Evolutionary conservation across 2,113 vertebrate genomes (phyloP), one percentile per base, ranked within the genome.

Genomic region (Tor tambroides): DNA sequence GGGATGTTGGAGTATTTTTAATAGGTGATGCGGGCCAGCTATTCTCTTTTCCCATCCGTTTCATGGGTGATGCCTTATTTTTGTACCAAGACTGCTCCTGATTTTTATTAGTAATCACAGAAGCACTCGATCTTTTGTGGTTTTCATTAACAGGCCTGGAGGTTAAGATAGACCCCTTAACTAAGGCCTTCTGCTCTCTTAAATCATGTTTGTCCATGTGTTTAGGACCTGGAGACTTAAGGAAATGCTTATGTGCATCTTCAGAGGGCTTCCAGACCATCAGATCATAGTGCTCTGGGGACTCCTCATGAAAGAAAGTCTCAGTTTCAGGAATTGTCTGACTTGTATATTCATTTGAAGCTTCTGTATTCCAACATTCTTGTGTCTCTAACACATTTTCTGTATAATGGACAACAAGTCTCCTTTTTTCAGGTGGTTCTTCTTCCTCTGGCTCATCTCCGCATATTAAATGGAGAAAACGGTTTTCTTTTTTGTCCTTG

Each of bases 341-440:
- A 69, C 51, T n/a, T 4, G 35, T 19, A 17, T 84, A 1, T 56
- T 15, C 10, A 28, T 26, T n/a, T 32, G 12, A 9, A n/a, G 3
- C 12, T 4, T 43, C 54, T 59, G 35, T 67, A 28, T 59, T 38
- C 9, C 26, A 3, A 8, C 41, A 35, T 30, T 69, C 72, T 90
- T 92, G 51, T 43, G 54, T 85, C 80, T 93, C 89, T 85, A 88
- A 2, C 74, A 76, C 65, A 6, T 28, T 51, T 5, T 72, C 6
- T 1, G 8, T 61, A 26, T 26, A 35, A 12, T 80, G 1, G n/a
- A 83, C 80, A 38, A 10, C 49, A 28, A 41, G 26, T 80, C 80
- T 91, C 43, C 71, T 91, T 81, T 94, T 94, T 49, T 56, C 83
- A 56, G 85, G 85, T 56, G 91, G 92, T 82, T 91, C 87, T 35